Evolutionary conservation across 2,888 invertebrate genomes (phyloP).

Genomic region (Meliscaeva auricollis): DNA sequence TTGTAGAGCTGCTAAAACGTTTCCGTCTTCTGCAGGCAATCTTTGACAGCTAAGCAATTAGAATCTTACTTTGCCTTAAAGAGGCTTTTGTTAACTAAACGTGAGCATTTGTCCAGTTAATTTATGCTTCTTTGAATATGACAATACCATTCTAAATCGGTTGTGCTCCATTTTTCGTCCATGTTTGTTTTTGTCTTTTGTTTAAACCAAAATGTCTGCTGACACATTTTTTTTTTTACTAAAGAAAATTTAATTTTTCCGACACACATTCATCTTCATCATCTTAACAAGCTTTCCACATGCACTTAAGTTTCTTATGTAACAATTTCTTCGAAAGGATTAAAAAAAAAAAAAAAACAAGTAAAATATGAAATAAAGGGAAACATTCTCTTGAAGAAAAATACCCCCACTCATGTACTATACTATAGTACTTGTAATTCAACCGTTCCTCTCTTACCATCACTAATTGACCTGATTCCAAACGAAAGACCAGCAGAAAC

Average conservation of each 20-base stretch:
- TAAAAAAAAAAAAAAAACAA: neutral
- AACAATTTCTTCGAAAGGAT: conserved; percentile 27
- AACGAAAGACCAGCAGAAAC: conserved; percentile 45
- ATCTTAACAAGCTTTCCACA: conserved; percentile 12
- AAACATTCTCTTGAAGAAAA: conserved; percentile 1
- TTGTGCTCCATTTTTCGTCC: too few species aligned
- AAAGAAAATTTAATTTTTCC: conserved; percentile 17
- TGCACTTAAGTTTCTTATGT: conserved; percentile 47
- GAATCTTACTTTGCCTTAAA: too few species aligned
- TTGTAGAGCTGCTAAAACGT: too few species aligned
- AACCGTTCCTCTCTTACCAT: conserved; percentile 17
- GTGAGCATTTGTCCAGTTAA: neutral
- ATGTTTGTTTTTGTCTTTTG: too few species aligned
- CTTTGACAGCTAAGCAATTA: too few species aligned
- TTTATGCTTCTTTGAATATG: too few species aligned
- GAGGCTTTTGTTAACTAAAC: too few species aligned
- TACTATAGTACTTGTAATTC: neutral
- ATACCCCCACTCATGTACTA: neutral
- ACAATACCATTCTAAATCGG: too few species aligned
- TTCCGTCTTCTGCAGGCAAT: too few species aligned
- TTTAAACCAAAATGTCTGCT: conserved; percentile 4
- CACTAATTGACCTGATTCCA: conserved; percentile 63
- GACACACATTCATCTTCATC: conserved; percentile 14
- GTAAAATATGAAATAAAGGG: too few species aligned
- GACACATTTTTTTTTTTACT: neutral